Conservation (phyloP, 2,797 vertebrate genomes). For the Trematomus bernacchii region DNA sequence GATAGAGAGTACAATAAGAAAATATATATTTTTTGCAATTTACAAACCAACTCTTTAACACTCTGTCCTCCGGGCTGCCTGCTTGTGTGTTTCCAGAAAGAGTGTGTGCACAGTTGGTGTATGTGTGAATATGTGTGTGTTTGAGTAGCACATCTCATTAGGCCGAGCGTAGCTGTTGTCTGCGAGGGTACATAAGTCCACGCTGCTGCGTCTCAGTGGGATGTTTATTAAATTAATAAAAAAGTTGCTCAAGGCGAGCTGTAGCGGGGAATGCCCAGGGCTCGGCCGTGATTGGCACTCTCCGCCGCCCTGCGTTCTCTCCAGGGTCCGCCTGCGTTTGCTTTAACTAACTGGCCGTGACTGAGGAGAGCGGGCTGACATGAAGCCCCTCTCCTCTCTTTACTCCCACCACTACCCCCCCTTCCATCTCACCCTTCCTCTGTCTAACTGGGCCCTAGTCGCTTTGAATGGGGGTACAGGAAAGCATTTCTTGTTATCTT, state of each 20-base stretch:
- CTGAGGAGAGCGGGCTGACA: conserved; percentile 80
- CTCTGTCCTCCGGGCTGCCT: conserved; percentile 27
- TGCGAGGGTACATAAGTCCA: conserved; percentile 60
- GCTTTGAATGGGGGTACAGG: conserved; percentile 32
- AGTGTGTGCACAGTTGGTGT: conserved; percentile 28
- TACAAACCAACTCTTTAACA: conserved; percentile 19
- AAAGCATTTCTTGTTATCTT: conserved; percentile 41
- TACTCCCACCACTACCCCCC: conserved; percentile 8
- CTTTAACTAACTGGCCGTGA: conserved; percentile 88
- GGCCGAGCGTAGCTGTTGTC: conserved; percentile 61
- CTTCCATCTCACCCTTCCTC: conserved; percentile 42
- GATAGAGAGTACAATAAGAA: conserved; percentile 11
- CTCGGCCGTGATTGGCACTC: conserved; percentile 85
- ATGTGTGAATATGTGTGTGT: conserved; percentile 30
- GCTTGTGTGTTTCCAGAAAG: conserved; percentile 40
- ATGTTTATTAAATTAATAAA: conserved; percentile 90
- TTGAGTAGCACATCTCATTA: conserved; percentile 76
- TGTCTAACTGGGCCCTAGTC: conserved; percentile 28
- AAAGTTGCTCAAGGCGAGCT: conserved; percentile 85
- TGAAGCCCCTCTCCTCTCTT: conserved; percentile 59
- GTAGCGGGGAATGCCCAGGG: conserved; percentile 75
- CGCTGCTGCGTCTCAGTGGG: conserved; percentile 74
- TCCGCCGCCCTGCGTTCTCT: conserved; percentile 67
- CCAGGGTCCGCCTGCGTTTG: conserved; percentile 77
- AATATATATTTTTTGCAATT: conserved; percentile 19